Evolutionary conservation across 1,140 invertebrate species (phyloP).

Genomic region (Bombus superbus): DNA sequence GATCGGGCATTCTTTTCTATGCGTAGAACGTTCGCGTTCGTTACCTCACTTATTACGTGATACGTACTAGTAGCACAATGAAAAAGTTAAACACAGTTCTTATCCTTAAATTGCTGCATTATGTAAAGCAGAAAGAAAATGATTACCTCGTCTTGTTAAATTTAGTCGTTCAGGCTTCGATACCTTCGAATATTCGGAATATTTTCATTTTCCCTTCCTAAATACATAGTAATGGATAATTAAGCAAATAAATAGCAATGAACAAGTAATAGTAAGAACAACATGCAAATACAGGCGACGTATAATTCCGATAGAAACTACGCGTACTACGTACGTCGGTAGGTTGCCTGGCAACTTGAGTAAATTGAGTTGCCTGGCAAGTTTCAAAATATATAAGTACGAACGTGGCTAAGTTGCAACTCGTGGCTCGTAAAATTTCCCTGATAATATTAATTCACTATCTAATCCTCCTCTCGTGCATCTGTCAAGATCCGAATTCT

Average conservation of each 20-base stretch:
- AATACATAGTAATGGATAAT: not conserved
- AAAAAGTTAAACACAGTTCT: constrained; percentile 25
- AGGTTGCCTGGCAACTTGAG: too few species aligned
- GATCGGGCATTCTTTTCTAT: constrained; percentile 5
- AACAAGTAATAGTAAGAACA: too few species aligned
- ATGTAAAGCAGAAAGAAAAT: constrained; percentile 7
- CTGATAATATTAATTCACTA: not conserved
- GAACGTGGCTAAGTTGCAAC: not conserved
- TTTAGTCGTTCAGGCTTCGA: not conserved
- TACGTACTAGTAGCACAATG: constrained; percentile 1
- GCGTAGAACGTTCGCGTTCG: not conserved
- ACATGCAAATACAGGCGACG: too few species aligned
- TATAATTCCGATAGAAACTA: too few species aligned
- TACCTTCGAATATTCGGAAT: not conserved
- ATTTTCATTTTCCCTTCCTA: not conserved
- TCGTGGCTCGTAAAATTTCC: not conserved
- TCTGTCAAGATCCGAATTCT: not conserved
- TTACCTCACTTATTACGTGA: constrained; percentile 29
- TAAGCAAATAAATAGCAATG: not conserved
- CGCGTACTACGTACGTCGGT: too few species aligned
- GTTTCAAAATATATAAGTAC: too few species aligned
- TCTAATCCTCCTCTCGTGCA: too few species aligned
- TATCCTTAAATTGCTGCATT: constrained; percentile 15
- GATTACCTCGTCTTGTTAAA: not conserved
- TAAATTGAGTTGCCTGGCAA: too few species aligned